A percentile compares a stretch with the other conserved stretches of the same genome.
Conservation (phyloP, 2,888 invertebrate genomes). For the Trissolcus brochymenae region DNA sequence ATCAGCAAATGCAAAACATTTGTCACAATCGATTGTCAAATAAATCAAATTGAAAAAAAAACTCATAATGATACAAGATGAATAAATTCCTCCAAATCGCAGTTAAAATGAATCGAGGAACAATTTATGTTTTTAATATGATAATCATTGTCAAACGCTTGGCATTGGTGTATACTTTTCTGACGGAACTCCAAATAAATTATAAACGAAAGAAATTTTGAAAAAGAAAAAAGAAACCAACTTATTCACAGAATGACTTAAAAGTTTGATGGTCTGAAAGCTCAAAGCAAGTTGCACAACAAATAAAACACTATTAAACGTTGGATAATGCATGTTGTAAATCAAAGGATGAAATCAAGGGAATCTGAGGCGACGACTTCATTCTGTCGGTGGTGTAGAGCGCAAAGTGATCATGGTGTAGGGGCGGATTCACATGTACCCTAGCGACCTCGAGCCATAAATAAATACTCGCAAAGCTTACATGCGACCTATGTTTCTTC, state of each 20-base stretch:
- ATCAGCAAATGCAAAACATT: too few relatives aligned
- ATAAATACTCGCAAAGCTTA: conserved; percentile 74
- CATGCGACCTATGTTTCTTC: conserved; percentile 58
- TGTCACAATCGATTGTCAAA: too few relatives aligned
- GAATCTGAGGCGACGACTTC: conserved; percentile 65
- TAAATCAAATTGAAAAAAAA: background rate
- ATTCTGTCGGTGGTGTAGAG: conserved; percentile 68
- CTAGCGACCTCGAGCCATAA: conserved; percentile 75
- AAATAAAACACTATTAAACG: conserved; percentile 10
- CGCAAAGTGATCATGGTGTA: conserved; percentile 66
- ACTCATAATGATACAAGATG: background rate
- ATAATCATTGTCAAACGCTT: too few relatives aligned
- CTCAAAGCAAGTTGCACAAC: background rate
- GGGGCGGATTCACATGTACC: conserved; percentile 73
- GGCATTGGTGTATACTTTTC: too few relatives aligned
- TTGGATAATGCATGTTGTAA: conserved; percentile 18
- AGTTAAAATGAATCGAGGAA: too few relatives aligned
- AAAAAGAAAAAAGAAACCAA: background rate
- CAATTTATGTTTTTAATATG: too few relatives aligned
- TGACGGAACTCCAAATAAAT: too few relatives aligned
- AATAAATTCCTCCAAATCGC: too few relatives aligned
- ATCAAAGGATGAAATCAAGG: conserved; percentile 58
- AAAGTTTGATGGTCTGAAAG: too few relatives aligned
- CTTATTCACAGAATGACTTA: too few relatives aligned
- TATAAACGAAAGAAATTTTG: background rate